A percentile compares a stretch with the other conserved stretches of the same genome.
Conservation (phyloP, 2,113 vertebrate species). For the Crotalus helleri region DNA sequence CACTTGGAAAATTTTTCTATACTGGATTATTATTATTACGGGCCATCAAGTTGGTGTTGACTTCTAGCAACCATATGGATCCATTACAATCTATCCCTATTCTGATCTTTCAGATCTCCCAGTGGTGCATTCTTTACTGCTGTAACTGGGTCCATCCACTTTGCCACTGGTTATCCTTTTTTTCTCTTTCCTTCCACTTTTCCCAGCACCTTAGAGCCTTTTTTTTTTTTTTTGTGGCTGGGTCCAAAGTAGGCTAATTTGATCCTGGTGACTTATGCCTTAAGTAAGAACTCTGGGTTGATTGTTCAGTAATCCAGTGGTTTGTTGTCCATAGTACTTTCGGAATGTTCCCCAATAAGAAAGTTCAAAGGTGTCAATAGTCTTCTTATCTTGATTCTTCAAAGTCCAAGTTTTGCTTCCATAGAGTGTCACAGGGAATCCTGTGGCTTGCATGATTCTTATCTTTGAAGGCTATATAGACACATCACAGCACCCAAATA, state of each 20-base stretch:
- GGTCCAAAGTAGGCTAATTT: not conserved
- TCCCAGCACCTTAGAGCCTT: not conserved
- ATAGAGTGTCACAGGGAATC: not conserved
- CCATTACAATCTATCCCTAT: not conserved
- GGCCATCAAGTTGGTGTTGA: not conserved
- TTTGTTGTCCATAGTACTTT: not conserved
- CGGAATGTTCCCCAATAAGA: not conserved
- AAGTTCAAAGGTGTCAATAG: not conserved
- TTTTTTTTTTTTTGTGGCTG: not conserved
- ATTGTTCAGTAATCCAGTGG: not conserved
- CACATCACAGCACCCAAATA: not conserved
- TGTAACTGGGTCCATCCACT: not conserved
- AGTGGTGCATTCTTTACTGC: not conserved
- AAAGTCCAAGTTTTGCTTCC: not conserved
- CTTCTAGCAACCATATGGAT: not conserved
- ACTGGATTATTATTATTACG: slow-evolving; percentile 7
- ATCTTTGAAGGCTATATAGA: not conserved
- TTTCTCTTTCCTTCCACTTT: not conserved
- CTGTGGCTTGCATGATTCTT: not conserved
- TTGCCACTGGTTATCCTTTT: not conserved
- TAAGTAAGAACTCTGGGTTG: not conserved
- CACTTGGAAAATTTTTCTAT: slow-evolving; percentile 31
- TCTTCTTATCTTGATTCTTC: not conserved
- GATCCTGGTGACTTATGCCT: not conserved
- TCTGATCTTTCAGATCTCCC: not conserved